These are phyloP conservation scores for Elgaria multicarinata DNA, from an alignment of 2,113 vertebrate species.

Conservation along the genomic window DNA sequence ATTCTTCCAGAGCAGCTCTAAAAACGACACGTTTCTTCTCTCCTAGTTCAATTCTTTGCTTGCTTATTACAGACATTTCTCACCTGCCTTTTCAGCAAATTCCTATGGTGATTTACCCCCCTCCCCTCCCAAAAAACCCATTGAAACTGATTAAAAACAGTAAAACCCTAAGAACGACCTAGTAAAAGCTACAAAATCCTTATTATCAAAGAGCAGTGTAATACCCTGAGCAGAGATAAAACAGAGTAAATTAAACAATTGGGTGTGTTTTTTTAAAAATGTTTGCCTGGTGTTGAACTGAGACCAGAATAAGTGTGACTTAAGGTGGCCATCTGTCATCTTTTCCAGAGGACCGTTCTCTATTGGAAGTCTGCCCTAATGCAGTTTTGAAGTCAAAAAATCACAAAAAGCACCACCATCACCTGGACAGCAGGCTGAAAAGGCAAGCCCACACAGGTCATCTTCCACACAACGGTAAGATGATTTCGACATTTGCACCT, in stretches of 20 bases:
- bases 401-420: too few species aligned
- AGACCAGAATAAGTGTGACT: too few species aligned
- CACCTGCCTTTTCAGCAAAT: background rate
- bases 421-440: too few species aligned
- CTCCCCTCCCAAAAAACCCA: background rate
- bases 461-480: too few species aligned
- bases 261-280: too few species aligned
- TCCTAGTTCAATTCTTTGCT: background rate
- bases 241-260: background rate
- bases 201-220: background rate
- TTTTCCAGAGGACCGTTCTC: too few species aligned
- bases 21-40: too few species aligned
- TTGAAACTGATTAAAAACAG: background rate
- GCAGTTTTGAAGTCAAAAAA: too few species aligned
- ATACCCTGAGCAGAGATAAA: background rate
- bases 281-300: background rate
- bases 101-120: background rate
- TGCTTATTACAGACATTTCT: constrained; percentile 1
- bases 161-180: background rate
- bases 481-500: too few species aligned
- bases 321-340: too few species aligned
- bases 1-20: background rate
- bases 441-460: too few species aligned
- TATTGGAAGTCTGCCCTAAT: too few species aligned
- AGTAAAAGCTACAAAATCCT: background rate